Base-by-base conservation (phyloP, 1,140 invertebrate species). In the Spodoptera litura region DNA sequence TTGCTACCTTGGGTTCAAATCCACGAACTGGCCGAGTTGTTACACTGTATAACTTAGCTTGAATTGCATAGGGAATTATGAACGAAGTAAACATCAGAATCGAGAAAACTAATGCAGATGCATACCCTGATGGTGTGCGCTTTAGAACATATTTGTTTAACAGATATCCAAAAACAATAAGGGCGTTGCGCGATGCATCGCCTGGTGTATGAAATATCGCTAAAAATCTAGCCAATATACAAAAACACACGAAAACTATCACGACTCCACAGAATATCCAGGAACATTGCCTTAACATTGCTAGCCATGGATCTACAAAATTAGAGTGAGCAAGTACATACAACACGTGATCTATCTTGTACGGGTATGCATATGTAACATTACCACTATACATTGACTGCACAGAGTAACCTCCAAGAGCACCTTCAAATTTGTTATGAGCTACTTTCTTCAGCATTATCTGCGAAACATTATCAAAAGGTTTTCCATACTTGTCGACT, bases 101-200 rank as follows among this genome's bases (percentile, higher is more conserved):
- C 10, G 51, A 31, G 6, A 83, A 55, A 31, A 82, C 15, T 6
- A 87, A 20, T 38, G 55, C 59, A n/a, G 75, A 15, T 6, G 78
- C 27, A 20, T 73, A 31, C 12, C 59, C 72, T 6, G 55, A 9
- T 49, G 58, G 72, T 4, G 76, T 80, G 0, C 58, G 66, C 12
- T 52, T 78, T 10, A 66, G 55, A 49, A 10, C 49, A 10, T 44
- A 74, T 56, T 74, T 87, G 52, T 74, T 78, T 8, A 81, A 71
- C 58, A 87, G 66, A 38, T 81, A 85, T 11, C 85, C 83, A 12
- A 81, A 79, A 4, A 87, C 82, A 10, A 81, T 78, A 35, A 85
- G 15, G 51, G 82, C 25, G 20, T 82, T 70, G 20, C 75, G 78
- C 5, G 72, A 51, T 4, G 44, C 25, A 52, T 81, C 79, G 35